Base-by-base conservation (phyloP, 2,888 invertebrate species). In the Piscicola geometra region DNA sequence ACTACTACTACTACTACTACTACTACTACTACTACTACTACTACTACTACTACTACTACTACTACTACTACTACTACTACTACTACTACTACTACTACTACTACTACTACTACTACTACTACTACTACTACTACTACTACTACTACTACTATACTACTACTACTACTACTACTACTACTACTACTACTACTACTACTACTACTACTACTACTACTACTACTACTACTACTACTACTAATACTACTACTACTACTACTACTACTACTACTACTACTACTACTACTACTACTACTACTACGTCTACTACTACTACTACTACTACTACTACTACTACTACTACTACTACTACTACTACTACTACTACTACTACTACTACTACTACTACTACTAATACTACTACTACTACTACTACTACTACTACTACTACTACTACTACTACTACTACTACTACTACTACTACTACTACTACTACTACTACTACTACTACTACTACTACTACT, bases 11-110 rank as follows among this genome's bases (percentile, higher is more conserved):
- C 71, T 71, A 71, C 71, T 71, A 71, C 71, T 71, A 71, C 71
- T 71, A 71, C 71, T 71, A 71, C 71, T 71, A 71, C 71, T 71
- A 71, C 71, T 71, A 50, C 71, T 71, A 71, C 71, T 71, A 71
- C 71, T 71, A 71, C 71, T 71, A 71, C 71, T 71, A 71, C 71
- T 71, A 71, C 71, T 71, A 50, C 71, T 71, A 71, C 71, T 71
- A 71, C 71, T 71, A 71, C 71, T 71, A 71, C 71, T 71, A 71
- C 71, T 71, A 71, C 71, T 71, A 71, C 71, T 71, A 50, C 71
- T 71, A 71, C 71, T 71, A 50, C 71, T 71, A 71, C 71, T 71
- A 71, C 71, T 71, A 50, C 71, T 71, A 71, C 71, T 71, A 69
- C 69, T 69, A 69, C 69, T 69, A 69, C 69, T 36, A 69, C 69